Evolutionary conservation across 1,140 invertebrate species (phyloP), one percentile per base, ranked within the genome.

Genomic region (Panagrolaimus sp.): DNA sequence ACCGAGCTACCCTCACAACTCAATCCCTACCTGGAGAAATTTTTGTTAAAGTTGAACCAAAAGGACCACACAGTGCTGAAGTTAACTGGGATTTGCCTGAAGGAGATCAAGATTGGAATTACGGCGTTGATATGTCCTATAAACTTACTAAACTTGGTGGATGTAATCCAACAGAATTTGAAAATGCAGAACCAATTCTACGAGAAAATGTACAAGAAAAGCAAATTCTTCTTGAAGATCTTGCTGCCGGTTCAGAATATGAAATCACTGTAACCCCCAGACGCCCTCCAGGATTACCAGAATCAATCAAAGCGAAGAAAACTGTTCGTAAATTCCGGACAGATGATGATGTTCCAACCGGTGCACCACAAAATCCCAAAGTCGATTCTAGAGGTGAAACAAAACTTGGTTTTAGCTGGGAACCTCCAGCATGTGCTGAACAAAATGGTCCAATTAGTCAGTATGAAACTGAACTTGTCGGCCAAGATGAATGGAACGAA

Each of bases 401-500:
- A 23, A 74, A 81, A 67, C 68, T 83, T 11, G 71, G 70, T 42
- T 82, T 81, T 68, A 73, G 76, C 27, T 82, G 80, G 81, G 80
- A 82, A 38, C 74, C 79, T 8, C 80, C 80, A 51, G 78, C 77
- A 44, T 82, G 80, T 53, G 57, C 68, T 38, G 74, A 82, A 65
- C 81, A 82, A 57, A 82, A 83, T 51, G 80, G 80, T 51, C 68
- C 73, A 31, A 78, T 82, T 70, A 80, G 76, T 48, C 78, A 74
- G 42, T 80, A 80, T 69, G 81, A 82, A 66, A 83, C 74, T 61
- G 78, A 82, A 68, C 62, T 82, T 38, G 67, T 65, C 57, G 80
- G 80, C 13, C 44, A 78, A 61, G 80, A 82, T 57, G 78, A 82
- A 57, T 82, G 80, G 80, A 83, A 83, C 66, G 68, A 83, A 65